Evolutionary conservation across 1,140 invertebrate species (phyloP).

Genomic region (Ostrea edulis): DNA sequence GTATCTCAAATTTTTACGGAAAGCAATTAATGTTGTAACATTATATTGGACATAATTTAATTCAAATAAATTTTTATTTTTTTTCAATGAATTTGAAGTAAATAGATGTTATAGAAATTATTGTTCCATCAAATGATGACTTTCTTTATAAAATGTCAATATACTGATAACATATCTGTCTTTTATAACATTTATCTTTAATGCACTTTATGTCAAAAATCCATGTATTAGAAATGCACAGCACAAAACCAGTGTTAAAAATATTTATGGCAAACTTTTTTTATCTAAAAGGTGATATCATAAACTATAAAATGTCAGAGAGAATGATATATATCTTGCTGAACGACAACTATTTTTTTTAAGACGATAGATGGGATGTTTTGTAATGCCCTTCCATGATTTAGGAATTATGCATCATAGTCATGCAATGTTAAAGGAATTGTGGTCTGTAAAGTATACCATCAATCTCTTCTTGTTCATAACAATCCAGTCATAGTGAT

Average conservation of each 20-base stretch:
- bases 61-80: neutral
- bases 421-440: conserved; percentile 11
- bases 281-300: neutral
- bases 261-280: neutral
- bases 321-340: neutral
- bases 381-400: neutral
- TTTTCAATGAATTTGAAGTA: neutral
- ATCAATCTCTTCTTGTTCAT: conserved; percentile 4
- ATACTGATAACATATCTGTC: conserved; percentile 15
- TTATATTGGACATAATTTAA: neutral
- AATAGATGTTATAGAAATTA: neutral
- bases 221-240: neutral
- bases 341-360: neutral
- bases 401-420: neutral
- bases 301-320: neutral
- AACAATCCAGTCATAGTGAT: neutral
- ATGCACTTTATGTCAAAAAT: conserved; percentile 18
- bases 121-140: conserved; percentile 18
- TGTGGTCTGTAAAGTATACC: conserved; percentile 22
- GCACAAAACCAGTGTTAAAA: neutral
- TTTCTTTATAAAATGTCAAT: conserved; percentile 15
- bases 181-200: conserved; percentile 13
- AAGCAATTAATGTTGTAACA: conserved; percentile 28
- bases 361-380: neutral
- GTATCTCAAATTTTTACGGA: conserved; percentile 10